Evolutionary conservation across 64 coral and sea anemone species (phyloP).

Genomic region (Montipora capricornis): DNA sequence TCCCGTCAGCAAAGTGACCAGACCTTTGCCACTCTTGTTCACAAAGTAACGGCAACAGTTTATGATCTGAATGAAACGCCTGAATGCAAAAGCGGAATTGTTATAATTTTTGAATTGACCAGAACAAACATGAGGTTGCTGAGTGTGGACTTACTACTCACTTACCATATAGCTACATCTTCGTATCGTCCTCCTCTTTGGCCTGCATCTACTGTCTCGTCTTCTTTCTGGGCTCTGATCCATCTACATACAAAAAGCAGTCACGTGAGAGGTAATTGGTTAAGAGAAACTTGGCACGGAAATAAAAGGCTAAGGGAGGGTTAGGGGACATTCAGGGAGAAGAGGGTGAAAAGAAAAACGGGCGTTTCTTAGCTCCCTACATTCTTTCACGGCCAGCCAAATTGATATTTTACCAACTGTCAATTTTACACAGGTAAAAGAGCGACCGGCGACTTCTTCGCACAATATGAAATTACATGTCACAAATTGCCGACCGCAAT

Average conservation of each 20-base stretch:
- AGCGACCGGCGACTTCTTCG: too few relatives aligned
- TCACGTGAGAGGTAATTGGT: background rate
- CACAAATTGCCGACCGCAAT: too few relatives aligned
- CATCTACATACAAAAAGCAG: conserved; percentile 64
- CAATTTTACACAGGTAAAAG: too few relatives aligned
- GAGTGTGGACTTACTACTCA: background rate
- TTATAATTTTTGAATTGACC: background rate
- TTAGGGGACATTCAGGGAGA: too few relatives aligned
- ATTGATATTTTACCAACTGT: too few relatives aligned
- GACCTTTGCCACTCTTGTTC: conserved; percentile 78
- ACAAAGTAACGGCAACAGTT: conserved; percentile 86
- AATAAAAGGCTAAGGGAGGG: too few relatives aligned
- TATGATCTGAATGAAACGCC: conserved; percentile 87
- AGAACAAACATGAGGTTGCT: background rate
- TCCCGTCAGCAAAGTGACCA: conserved; percentile 85
- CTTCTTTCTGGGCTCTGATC: conserved; percentile 96
- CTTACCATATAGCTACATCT: conserved; percentile 97
- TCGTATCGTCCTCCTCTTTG: conserved; percentile 89
- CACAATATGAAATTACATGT: too few relatives aligned
- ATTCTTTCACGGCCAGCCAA: too few relatives aligned
- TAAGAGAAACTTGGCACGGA: background rate
- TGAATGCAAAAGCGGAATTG: conserved; percentile 2
- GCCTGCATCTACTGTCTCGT: conserved; percentile 58
- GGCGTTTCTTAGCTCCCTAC: too few relatives aligned
- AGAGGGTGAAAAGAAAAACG: too few relatives aligned